Base-by-base conservation (phyloP, 2,113 vertebrate genomes). In the Tachuris rubrigastra region DNA sequence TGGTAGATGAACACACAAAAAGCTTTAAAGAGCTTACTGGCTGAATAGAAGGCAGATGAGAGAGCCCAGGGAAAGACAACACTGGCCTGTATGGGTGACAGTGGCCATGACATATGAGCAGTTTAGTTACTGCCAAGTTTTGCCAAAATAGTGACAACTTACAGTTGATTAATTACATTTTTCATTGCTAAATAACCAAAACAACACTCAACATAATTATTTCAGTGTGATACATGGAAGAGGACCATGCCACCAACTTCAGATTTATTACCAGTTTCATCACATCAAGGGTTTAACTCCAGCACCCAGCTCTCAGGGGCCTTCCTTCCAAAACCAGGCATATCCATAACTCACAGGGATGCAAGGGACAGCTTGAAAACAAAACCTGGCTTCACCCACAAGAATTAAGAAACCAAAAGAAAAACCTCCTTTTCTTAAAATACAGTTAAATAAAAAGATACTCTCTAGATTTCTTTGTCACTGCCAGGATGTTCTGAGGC, bases 41-140 rank as follows among this genome's bases (percentile, higher is more conserved):
- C 22, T 82, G 75, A 66, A 55, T 49, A n/a, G 46, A 72, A 50
- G 69, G 65, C n/a, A 78, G 69, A 33, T 28, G 56, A 65, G 39
- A 53, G 53, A 90, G 33, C 27, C 47, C 82, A 56, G 42, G 62
- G 42, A 82, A 67, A 55, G 52, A 46, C 2, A 75, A 46, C 52
- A 6, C 15, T 25, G 44, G 22, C 42, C 37, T 74, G 42, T 0
- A 0, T 22, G 77, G 46, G 16, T 63, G 60, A 35, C 65, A 37
- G 42, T 3, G 37, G 41, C 59, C 47, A 2, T 2, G 58, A 46
- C 13, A 12, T 1, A 71, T 0, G 2, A 74, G 39, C 78, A 87
- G 52, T 47, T 90, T 31, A 27, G 28, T 23, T 56, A 42, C 56
- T 72, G 56, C 73, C 73, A 58, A 9, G 3, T 46, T 87, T 78